Evolutionary conservation across 2,113 vertebrate species (phyloP), one percentile per base, ranked within the genome.

Genomic region (Eonycteris spelaea): DNA sequence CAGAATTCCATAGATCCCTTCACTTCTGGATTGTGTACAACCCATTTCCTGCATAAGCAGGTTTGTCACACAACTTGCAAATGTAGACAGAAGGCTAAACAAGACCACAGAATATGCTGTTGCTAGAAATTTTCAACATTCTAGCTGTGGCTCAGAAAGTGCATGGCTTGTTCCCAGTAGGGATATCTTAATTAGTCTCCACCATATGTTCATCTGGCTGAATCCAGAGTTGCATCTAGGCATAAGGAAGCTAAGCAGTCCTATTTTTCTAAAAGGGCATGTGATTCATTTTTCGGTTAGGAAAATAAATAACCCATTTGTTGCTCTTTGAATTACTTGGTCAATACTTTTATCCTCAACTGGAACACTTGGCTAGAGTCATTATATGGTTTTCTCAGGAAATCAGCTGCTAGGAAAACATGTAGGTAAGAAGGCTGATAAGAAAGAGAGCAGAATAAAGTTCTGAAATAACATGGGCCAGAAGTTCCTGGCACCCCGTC

Each of bases 151-250:
- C n/a, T 97, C 71, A 53, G 73, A 88, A 93, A 82, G 63, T 70
- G 35, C 30, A 59, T 53, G 77, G 71, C 85, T 94, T 85, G 30
- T 70, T 97, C 87, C 95, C 95, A 78, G 65, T 35, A 68, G 88
- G 94, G 88, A 86, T 71, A 90, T 92, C 88, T 90, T 96, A 98
- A 97, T 97, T 96, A 97, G 94, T 85, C 90, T 96, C 74, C 78
- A 71, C 96, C 97, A 83, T 96, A 97, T 97, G 97, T 51, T 96
- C 82, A 45, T 96, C 93, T 96, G 95, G 82, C 91, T 78, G 51
- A 51, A 63, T 92, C 86, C 91, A 91, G 22, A 51, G 67, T 14
- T 91, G 70, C 57, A 53, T 80, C 75, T 40, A 92, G 75, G 92
- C 90, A 91, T 18, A 67, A 57, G 91, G 7, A 80, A 75, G 59